Percentiles rank a stretch among this genome's conserved stretches.
Conservation (phyloP, 2,113 vertebrate genomes). For the Hyla sarda region DNA sequence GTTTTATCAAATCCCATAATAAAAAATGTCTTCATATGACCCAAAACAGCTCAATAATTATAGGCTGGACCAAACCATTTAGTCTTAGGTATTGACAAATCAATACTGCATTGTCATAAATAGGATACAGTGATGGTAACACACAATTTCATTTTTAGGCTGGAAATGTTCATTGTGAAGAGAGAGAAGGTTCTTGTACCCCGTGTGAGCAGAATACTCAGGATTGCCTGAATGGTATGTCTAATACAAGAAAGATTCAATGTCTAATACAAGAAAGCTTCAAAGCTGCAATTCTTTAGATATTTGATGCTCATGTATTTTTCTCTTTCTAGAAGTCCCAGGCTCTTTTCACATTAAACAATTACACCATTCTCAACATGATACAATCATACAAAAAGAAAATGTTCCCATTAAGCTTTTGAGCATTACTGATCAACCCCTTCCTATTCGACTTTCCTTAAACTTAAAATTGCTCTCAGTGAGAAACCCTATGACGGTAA, state of each 20-base stretch:
- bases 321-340: slow-evolving; percentile 16
- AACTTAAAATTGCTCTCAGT: not conserved
- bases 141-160: slow-evolving; percentile 10
- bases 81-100: not conserved
- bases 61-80: too few species aligned
- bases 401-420: not conserved
- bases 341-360: slow-evolving; percentile 6
- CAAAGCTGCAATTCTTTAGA: not conserved
- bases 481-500: not conserved
- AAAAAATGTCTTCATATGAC: too few species aligned
- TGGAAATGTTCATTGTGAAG: slow-evolving; percentile 51
- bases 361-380: not conserved
- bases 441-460: not conserved
- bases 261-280: not conserved
- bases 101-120: not conserved
- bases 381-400: not conserved
- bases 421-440: not conserved
- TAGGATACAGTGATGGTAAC: not conserved
- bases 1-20: too few species aligned
- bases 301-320: not conserved
- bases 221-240: slow-evolving; percentile 45
- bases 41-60: too few species aligned
- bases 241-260: not conserved
- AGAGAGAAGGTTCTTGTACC: slow-evolving; percentile 26
- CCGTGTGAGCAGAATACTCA: slow-evolving; percentile 46